These are phyloP conservation scores for Euplexia lucipara DNA, from an alignment of 2,888 invertebrate species.

Conservation along the genomic window DNA sequence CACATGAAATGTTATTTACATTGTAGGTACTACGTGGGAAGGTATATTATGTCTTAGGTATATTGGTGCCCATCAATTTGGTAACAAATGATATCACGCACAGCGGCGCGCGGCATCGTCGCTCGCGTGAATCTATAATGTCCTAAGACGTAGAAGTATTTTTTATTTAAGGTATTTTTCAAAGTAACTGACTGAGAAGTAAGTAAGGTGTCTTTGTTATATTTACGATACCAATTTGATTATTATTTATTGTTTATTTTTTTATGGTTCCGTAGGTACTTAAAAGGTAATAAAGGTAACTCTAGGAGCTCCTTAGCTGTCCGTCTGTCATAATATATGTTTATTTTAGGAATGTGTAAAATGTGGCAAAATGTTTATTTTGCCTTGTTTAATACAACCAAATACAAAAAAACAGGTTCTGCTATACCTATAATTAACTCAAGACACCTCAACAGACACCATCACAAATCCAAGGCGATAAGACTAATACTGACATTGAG, in stretches of 20 bases:
- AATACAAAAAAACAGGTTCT: too few relatives aligned
- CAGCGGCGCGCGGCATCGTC: slow-evolving; percentile 39
- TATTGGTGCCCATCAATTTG: slow-evolving; percentile 58
- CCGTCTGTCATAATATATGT: too few relatives aligned
- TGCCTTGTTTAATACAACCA: too few relatives aligned
- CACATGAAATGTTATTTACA: slow-evolving; percentile 38
- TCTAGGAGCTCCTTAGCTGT: too few relatives aligned
- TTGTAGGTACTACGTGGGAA: slow-evolving; percentile 38
- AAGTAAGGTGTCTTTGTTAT: slow-evolving; percentile 17
- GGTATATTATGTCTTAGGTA: slow-evolving; percentile 43
- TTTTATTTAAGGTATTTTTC: slow-evolving; percentile 34
- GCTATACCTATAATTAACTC: too few relatives aligned
- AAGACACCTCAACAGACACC: too few relatives aligned
- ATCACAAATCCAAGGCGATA: too few relatives aligned
- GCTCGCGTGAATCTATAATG: slow-evolving; percentile 58
- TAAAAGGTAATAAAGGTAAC: too few relatives aligned
- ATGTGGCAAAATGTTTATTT: too few relatives aligned
- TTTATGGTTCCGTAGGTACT: too few relatives aligned
- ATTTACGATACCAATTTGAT: neutral
- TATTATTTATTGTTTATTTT: neutral
- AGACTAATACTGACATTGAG: too few relatives aligned
- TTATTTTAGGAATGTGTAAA: too few relatives aligned
- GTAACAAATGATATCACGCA: slow-evolving; percentile 62
- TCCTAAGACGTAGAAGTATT: slow-evolving; percentile 41
- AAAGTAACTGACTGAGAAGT: slow-evolving; percentile 8